phyloP scores from a whole-genome alignment of 1,140 invertebrate species.

The Orius laevigatus region DNA sequence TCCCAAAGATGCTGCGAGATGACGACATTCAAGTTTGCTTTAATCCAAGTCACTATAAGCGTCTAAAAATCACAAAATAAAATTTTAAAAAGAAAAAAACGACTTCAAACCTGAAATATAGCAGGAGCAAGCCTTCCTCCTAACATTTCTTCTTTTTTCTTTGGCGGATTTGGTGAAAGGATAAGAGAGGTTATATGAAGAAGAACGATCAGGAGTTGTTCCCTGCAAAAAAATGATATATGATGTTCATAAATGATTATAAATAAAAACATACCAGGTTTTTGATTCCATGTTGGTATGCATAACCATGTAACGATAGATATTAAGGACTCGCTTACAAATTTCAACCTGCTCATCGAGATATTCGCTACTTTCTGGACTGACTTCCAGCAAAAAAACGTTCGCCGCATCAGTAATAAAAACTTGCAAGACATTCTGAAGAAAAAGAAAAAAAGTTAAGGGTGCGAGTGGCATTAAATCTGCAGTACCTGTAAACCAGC shows the following conservation, averaged over 20 bases:
- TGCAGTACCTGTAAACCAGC: slow-evolving; percentile 40
- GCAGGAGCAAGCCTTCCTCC: slow-evolving; percentile 75
- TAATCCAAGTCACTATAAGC: slow-evolving; percentile 94
- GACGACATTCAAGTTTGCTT: slow-evolving; percentile 87
- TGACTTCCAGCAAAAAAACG: slow-evolving; percentile 68
- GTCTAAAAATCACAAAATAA: slow-evolving; percentile 45
- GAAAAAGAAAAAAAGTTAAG: slow-evolving; percentile 19
- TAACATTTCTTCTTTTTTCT: slow-evolving; percentile 57
- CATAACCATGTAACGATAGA: slow-evolving; percentile 95
- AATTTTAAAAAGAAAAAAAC: slow-evolving; percentile 3
- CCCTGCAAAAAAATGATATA: slow-evolving; percentile 37
- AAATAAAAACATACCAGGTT: slow-evolving; percentile 54
- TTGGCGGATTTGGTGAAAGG: slow-evolving; percentile 54
- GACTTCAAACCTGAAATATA: slow-evolving; percentile 46
- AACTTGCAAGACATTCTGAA: slow-evolving; percentile 75
- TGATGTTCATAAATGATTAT: background rate
- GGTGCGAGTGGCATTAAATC: background rate
- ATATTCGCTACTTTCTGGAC: slow-evolving; percentile 31
- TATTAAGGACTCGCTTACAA: slow-evolving; percentile 89
- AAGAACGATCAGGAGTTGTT: slow-evolving; percentile 70
- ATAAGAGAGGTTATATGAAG: slow-evolving; percentile 86
- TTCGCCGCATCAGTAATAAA: slow-evolving; percentile 92
- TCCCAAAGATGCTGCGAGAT: slow-evolving; percentile 84
- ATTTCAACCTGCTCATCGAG: slow-evolving; percentile 89
- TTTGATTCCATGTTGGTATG: slow-evolving; percentile 79